These are phyloP conservation scores for Molorchus minor DNA, from an alignment of 2,888 invertebrate genomes.

Conservation along the genomic window DNA sequence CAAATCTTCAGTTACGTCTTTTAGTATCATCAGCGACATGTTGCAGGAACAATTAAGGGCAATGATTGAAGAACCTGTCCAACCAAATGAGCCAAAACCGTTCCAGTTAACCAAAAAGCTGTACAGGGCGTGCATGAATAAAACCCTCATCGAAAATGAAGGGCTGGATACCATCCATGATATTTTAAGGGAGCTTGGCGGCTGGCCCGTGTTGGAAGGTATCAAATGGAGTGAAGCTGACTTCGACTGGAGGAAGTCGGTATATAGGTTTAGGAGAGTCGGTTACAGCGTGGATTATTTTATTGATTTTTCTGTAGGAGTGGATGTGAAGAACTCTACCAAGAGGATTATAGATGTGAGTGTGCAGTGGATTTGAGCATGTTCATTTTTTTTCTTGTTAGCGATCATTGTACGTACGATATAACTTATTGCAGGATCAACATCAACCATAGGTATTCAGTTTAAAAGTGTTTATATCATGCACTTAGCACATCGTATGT, in stretches of 20 bases:
- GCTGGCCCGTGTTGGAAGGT: conserved; percentile 92
- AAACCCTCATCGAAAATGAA: conserved; percentile 80
- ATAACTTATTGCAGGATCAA: no score
- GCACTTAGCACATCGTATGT: no score
- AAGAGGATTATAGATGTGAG: conserved; percentile 86
- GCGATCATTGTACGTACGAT: no score
- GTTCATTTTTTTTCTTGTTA: no score
- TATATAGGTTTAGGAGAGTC: conserved; percentile 79
- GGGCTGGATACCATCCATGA: conserved; percentile 78
- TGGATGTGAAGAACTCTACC: conserved; percentile 89
- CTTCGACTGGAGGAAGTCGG: conserved; percentile 85
- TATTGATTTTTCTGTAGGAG: conserved; percentile 88
- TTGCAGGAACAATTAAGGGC: conserved; percentile 77
- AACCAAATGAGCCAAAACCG: conserved; percentile 69
- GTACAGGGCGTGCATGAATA: conserved; percentile 89
- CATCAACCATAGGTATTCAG: no score
- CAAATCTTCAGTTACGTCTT: conserved; percentile 79
- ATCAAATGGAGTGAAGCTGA: conserved; percentile 72
- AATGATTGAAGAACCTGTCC: conserved; percentile 73
- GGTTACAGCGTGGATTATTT: conserved; percentile 92
- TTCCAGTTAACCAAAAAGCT: conserved; percentile 82
- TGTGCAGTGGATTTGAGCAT: no score
- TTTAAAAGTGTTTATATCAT: no score
- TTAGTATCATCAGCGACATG: conserved; percentile 79
- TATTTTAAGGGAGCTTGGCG: conserved; percentile 82